Evolutionary conservation across 2,113 vertebrate genomes (phyloP).

Genomic region (Heterotilapia buettikoferi): DNA sequence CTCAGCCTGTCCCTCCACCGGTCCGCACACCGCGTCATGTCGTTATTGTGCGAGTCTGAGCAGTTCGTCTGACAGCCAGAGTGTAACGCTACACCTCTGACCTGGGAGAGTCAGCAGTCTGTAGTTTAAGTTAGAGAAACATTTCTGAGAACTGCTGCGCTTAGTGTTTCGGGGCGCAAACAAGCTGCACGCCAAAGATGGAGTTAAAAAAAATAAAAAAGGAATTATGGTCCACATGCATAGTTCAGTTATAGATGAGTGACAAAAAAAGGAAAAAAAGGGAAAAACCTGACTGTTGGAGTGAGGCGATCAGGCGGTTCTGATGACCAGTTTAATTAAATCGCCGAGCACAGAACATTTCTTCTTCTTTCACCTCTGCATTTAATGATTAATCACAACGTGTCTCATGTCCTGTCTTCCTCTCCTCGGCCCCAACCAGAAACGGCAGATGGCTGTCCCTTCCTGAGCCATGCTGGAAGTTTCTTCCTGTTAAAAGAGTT

Average conservation of each 20-base stretch:
- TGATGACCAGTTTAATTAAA: not conserved
- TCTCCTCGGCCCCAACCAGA: not conserved
- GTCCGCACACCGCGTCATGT: constrained; percentile 13
- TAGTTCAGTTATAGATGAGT: not conserved
- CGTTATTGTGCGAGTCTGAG: constrained; percentile 40
- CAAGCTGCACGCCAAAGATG: not conserved
- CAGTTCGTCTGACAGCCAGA: constrained; percentile 41
- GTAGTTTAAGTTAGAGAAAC: constrained; percentile 42
- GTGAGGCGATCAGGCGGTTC: not conserved
- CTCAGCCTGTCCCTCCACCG: not conserved
- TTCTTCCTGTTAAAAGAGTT: not conserved
- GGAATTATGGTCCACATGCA: not conserved
- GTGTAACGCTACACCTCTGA: constrained; percentile 57
- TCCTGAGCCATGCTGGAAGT: not conserved
- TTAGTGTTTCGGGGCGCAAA: constrained; percentile 13
- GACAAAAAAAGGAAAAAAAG: not conserved
- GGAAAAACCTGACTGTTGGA: not conserved
- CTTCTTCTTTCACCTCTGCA: not conserved
- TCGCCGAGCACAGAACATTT: not conserved
- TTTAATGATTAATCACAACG: not conserved
- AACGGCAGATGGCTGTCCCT: not conserved
- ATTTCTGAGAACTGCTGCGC: constrained; percentile 24
- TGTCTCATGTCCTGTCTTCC: not conserved
- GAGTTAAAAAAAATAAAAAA: not conserved
- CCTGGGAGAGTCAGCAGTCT: constrained; percentile 52